A percentile compares a stretch with the other conserved stretches of the same genome.
Evolutionary conservation across 92 coral and sea anemone genomes (phyloP).

Genomic region (Pocillopora grandis): DNA sequence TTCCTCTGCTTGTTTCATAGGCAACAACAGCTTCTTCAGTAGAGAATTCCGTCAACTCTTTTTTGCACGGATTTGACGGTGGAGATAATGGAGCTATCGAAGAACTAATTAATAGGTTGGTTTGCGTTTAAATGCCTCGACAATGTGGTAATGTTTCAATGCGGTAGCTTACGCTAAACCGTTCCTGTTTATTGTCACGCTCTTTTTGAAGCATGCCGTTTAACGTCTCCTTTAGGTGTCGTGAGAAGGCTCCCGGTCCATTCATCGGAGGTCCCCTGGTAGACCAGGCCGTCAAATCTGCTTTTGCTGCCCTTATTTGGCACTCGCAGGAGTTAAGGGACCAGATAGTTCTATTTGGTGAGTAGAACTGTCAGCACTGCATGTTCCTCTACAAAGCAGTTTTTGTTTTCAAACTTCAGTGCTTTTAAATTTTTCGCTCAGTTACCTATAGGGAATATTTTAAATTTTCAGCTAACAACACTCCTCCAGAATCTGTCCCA

Average conservation of each 20-base stretch:
- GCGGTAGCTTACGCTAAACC: too few species aligned
- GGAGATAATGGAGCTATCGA: slow-evolving; percentile 40
- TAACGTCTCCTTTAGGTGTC: slow-evolving; percentile 61
- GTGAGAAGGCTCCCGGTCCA: slow-evolving; percentile 71
- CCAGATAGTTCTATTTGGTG: slow-evolving; percentile 86
- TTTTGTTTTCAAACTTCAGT: not conserved
- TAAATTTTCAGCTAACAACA: slow-evolving; percentile 69
- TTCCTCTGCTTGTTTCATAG: slow-evolving; percentile 19
- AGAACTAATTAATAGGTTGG: slow-evolving; percentile 63
- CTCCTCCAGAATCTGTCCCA: slow-evolving; percentile 92
- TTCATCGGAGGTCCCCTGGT: slow-evolving; percentile 89
- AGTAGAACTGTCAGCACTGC: not conserved
- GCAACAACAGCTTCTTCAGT: slow-evolving; percentile 76
- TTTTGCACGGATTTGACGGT: slow-evolving; percentile 55
- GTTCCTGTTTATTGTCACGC: too few species aligned
- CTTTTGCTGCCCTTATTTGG: slow-evolving; percentile 95
- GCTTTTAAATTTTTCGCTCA: not conserved
- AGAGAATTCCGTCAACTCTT: slow-evolving; percentile 73
- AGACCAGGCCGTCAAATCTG: slow-evolving; percentile 84
- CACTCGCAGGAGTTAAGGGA: slow-evolving; percentile 97
- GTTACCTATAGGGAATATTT: not conserved
- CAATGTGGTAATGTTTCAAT: too few species aligned
- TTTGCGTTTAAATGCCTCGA: not conserved
- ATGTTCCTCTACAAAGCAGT: too few species aligned
- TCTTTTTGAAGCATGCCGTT: not conserved